Conservation (phyloP, 2,888 invertebrate genomes). For the Stramonita haemastoma region DNA sequence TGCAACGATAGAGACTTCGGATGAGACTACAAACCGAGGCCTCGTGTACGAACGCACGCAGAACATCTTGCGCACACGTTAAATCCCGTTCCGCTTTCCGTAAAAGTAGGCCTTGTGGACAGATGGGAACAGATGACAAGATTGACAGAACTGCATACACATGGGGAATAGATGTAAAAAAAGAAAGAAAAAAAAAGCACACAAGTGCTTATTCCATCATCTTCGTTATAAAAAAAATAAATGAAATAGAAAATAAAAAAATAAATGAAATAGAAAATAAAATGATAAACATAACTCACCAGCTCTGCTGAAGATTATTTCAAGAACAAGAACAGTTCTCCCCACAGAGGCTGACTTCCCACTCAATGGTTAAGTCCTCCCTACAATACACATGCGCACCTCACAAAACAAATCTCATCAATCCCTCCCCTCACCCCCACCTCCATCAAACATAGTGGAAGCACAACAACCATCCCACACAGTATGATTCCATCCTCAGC, state of each 20-base stretch:
- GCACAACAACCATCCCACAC: background rate
- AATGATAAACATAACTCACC: background rate
- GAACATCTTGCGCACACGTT: too few species aligned
- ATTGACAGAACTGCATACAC: background rate
- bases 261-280: too few species aligned
- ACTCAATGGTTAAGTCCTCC: background rate
- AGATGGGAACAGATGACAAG: background rate
- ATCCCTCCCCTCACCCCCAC: background rate
- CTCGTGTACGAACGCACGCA: too few species aligned
- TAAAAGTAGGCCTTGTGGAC: background rate
- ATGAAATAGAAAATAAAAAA: too few species aligned
- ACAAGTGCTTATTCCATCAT: too few species aligned
- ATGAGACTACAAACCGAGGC: too few species aligned
- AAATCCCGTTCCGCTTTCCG: too few species aligned
- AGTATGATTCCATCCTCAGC: background rate
- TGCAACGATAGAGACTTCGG: background rate
- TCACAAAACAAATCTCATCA: background rate
- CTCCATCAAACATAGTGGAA: background rate
- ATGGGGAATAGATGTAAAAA: too few species aligned
- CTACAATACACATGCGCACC: background rate
- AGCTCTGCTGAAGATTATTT: background rate
- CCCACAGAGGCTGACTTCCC: background rate
- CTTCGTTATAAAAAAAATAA: too few species aligned
- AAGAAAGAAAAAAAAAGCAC: too few species aligned
- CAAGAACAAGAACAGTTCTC: background rate